Percentiles rank a stretch among this genome's conserved stretches.
phyloP scores from a whole-genome alignment of 2,113 vertebrate species.

The Mobula birostris region DNA sequence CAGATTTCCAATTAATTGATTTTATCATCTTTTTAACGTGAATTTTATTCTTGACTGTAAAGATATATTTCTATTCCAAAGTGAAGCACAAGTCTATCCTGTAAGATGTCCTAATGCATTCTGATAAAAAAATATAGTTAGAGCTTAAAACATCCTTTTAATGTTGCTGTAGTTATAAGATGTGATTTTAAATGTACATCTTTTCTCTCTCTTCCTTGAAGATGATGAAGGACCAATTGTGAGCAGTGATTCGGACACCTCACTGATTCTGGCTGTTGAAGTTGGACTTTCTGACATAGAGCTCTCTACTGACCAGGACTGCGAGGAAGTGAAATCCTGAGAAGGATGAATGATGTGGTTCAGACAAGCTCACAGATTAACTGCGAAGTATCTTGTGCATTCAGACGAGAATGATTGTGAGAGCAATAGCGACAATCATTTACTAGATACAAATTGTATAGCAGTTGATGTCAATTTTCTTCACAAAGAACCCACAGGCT shows the following conservation, averaged over 20 bases:
- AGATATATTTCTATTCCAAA: background rate
- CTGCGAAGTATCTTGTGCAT: conserved; percentile 46
- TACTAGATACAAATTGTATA: conserved; percentile 48
- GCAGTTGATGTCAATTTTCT: conserved; percentile 42
- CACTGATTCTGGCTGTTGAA: conserved; percentile 74
- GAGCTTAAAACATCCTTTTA: background rate
- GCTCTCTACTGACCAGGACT: conserved; percentile 75
- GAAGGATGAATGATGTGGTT: conserved; percentile 45
- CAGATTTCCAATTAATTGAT: background rate
- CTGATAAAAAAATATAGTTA: background rate
- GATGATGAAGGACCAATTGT: conserved; percentile 78
- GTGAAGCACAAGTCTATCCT: background rate
- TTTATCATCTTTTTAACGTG: background rate
- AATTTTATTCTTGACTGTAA: background rate
- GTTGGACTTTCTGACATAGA: conserved; percentile 75
- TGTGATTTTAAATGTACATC: background rate
- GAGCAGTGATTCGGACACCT: conserved; percentile 85
- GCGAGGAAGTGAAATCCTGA: conserved; percentile 78
- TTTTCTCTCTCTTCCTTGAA: conserved; percentile 50
- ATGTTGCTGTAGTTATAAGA: background rate
- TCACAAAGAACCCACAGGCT: conserved; percentile 44
- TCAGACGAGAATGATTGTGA: conserved; percentile 49
- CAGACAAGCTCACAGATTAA: conserved; percentile 46
- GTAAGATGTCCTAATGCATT: background rate
- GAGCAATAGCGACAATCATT: conserved; percentile 63